Base-by-base conservation (phyloP, 1,140 invertebrate genomes). In the Papilio helenus region DNA sequence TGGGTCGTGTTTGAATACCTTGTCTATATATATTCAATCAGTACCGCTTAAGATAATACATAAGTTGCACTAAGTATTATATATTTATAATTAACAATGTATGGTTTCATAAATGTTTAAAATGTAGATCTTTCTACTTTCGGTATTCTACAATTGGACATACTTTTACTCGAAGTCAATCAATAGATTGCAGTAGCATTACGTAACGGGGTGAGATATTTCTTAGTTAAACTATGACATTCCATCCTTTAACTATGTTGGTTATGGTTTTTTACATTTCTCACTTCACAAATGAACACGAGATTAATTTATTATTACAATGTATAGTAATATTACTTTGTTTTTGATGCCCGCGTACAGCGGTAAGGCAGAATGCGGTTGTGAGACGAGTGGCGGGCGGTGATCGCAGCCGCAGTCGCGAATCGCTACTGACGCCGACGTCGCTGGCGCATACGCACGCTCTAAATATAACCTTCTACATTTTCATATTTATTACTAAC, bases 401-500 rank as follows among this genome's bases (percentile, higher is more conserved):
- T 77, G 72, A 72, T 79, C 80, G 81, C 82, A 79, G 81, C 72
- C 71, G n/a, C 87, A 83, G 74, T 72, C 85, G 86, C 85, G 86
- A 78, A 81, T 80, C 80, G 83, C 81, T 84, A 89, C 87, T 89
- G 73, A 79, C 58, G 34, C 44, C 61, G 23, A 55, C 42, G 68
- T 65, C 51, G 79, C 78, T 68, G 79, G 79, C 84, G 78, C 84
- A 79, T 82, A 83, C 85, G 80, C 82, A 85, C 80, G 82, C 79
- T 84, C 90, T 85, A 89, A 89, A 91, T 85, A 89, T 90, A 91
- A 91, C 87, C 87, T 83, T 83, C 85, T 82, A 84, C 86, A 86
- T 87, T 88, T 89, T 92, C 90, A 92, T 92, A 93, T 93, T 93
- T 93, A 92, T 93, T 90, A 87, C 79, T 58, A 26, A 82, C 83